Percentiles rank a stretch among this genome's conserved stretches.
Conservation (phyloP, 2,113 vertebrate species). For the Suncus etruscus region DNA sequence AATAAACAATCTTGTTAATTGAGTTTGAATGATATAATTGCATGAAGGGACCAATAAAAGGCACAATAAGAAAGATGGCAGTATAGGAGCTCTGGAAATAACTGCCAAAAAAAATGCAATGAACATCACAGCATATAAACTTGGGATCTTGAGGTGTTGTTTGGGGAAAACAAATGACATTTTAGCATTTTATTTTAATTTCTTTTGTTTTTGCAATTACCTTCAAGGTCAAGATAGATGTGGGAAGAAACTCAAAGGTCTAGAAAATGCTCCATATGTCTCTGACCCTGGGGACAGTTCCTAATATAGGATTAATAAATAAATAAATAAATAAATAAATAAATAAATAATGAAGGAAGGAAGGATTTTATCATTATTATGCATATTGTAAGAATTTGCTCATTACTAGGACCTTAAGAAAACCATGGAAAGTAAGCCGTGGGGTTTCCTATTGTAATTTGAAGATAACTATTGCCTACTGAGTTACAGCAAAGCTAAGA, state of each 20-base stretch:
- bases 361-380: background rate
- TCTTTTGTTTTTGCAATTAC: background rate
- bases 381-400: background rate
- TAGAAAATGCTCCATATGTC: too few species aligned
- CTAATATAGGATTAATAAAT: too few species aligned
- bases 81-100: slow-evolving; percentile 41
- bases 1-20: slow-evolving; percentile 70
- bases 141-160: background rate
- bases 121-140: background rate
- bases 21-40: slow-evolving; percentile 57
- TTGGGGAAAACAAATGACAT: slow-evolving; percentile 21
- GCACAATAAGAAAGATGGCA: slow-evolving; percentile 29
- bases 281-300: too few species aligned
- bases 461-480: background rate
- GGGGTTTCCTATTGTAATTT: background rate
- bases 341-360: too few species aligned
- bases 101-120: background rate
- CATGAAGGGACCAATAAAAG: slow-evolving; percentile 61
- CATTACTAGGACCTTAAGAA: background rate
- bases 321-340: too few species aligned
- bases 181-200: background rate
- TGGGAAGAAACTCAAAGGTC: too few species aligned
- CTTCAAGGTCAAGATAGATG: background rate
- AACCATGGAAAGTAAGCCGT: too few species aligned
- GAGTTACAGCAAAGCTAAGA: background rate